phyloP scores from a whole-genome alignment of 2,888 invertebrate genomes.

The Octonoba sinensis region DNA sequence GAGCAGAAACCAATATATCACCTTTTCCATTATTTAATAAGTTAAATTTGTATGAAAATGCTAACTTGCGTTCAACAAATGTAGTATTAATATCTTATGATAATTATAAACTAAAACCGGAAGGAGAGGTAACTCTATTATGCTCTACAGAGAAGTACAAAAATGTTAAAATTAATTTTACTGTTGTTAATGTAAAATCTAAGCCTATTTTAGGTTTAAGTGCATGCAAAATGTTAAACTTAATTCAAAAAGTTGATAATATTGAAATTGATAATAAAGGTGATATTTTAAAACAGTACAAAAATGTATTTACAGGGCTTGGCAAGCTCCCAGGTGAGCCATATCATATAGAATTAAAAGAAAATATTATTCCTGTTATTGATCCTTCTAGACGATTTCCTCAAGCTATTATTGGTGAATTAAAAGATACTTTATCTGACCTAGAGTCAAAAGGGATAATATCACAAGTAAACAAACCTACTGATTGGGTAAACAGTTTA shows the following conservation, averaged over 20 bases:
- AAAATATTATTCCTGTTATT: not conserved
- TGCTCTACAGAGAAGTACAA: not conserved
- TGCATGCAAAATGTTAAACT: not conserved
- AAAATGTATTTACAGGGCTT: not conserved
- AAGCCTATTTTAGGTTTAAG: not conserved
- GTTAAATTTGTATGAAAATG: no score
- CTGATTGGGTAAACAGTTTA: no score
- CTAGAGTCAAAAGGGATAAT: not conserved
- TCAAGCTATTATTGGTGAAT: not conserved
- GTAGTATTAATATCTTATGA: slow-evolving; percentile 21
- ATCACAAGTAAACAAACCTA: no score
- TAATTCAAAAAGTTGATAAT: not conserved
- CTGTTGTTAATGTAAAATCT: not conserved
- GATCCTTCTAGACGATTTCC: not conserved
- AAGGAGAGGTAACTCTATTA: not conserved
- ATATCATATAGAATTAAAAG: slow-evolving; percentile 4
- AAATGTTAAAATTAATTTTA: slow-evolving; percentile 4
- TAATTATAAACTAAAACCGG: slow-evolving; percentile 15
- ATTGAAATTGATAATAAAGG: not conserved
- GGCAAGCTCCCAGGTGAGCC: not conserved
- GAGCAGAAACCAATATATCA: no score
- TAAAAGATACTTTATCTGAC: not conserved
- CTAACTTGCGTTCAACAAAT: not conserved
- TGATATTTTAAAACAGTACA: not conserved
- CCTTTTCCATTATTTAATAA: no score